Evolutionary conservation across 1,140 invertebrate species (phyloP), one percentile per base, ranked within the genome.

Genomic region (Macrostomum lignano): DNA sequence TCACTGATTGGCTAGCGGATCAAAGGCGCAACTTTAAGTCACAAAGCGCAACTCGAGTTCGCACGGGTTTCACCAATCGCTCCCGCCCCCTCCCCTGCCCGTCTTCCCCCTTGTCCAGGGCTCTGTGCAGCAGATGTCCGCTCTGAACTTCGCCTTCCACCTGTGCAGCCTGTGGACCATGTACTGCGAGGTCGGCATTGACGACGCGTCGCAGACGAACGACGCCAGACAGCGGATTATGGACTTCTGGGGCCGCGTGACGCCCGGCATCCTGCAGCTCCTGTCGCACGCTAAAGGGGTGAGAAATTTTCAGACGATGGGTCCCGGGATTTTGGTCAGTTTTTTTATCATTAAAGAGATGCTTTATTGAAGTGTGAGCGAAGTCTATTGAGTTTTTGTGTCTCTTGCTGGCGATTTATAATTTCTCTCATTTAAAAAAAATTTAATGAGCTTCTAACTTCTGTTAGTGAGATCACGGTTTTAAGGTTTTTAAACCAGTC

Each of bases 191-290:
- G 73, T 79, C 55, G 52, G 54, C 17, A 43, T 43, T 11, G 39
- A 47, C 28, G 39, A 40, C 9, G 25, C 35, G 5, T 48, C 47
- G 14, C 21, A 24, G 32, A n/a, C n/a, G n/a, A n/a, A n/a, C n/a
- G n/a, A n/a, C n/a, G n/a, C n/a, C n/a, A n/a, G n/a, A n/a, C 39
- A 43, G 19, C 73, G 81, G 40, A 64, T 93, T n/a, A 69, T 88
- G 42, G 84, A 96, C 56, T 96, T 96, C 63, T 98, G 88, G 88
- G 74, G 73, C 3, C 81, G 91, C 60, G 74, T 96, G 1, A 93
- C 86, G 13, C 86, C 82, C 0, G 76, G 73, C 33, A 72, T 96
- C 38, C 56, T 96, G 21, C 78, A 93, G 54, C 60, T 96, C 17
- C 68, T 94, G 7, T 73, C 76, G n/a, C 74, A 82, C 48, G 82